Base-by-base conservation (phyloP, 2,797 vertebrate genomes). In the Limnodromus scolopaceus region DNA sequence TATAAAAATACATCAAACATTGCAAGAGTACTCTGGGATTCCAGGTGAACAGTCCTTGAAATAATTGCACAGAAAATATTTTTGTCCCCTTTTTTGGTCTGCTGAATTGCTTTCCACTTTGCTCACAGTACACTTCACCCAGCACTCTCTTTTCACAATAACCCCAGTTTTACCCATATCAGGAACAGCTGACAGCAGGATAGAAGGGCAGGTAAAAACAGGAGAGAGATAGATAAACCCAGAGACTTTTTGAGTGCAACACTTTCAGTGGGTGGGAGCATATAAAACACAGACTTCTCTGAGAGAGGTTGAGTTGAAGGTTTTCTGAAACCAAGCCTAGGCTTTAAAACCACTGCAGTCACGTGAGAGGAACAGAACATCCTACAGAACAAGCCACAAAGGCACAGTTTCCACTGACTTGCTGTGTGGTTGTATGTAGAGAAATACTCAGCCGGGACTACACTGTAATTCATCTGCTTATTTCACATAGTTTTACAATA, bases 351-450 rank as follows among this genome's bases (percentile, higher is more conserved):
- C 22, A 13, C 51, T 32, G 38, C 19, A 65, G 43, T 24, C 43
- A 16, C 1, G 5, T 45, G 48, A 34, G 61, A 87, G 57, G 54
- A 25, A 10, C 23, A 3, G 4, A 69, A 28, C 6, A 28, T 22
- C 41, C 49, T 28, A 17, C 46, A 61, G 43, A 71, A 63, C 27
- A 49, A 85, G 14, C 23, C 57, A 38, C 2, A 7, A 61, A 69
- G 39, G 25, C 11, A 11, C 2, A 18, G 38, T 63, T 80, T 63
- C 30, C n/a, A 34, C 30, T 48, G 64, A 30, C 2, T 2, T 16
- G 3, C 9, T 25, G 2, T 4, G 1, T 6, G 4, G 2, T 2
- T 57, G 10, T 6, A 8, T 0, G 3, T 7, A 58, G 11, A 66
- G 27, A 60, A 83, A 74, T n/a, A 51, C 32, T n/a, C 51, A 57